Percentiles rank a stretch among this genome's conserved stretches.
Evolutionary conservation across 2,113 vertebrate genomes (phyloP).

Genomic region (Odocoileus hemionus): DNA sequence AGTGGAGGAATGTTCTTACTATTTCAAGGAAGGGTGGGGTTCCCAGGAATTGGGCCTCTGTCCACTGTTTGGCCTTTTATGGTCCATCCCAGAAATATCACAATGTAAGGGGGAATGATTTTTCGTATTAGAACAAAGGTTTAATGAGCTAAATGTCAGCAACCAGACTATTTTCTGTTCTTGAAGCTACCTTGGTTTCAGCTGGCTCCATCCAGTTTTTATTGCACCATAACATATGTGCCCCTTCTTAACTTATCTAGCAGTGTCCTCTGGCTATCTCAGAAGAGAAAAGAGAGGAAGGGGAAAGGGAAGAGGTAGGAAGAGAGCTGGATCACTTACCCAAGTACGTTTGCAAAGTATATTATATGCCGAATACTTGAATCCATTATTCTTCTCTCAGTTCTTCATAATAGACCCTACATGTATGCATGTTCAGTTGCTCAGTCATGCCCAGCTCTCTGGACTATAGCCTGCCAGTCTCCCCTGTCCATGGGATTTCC

Average conservation of each 20-base stretch:
- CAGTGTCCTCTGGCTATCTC: not conserved
- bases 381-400: not conserved
- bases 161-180: not conserved
- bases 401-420: not conserved
- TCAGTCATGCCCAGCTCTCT: not conserved
- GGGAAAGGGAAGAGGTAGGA: fast-evolving
- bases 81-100: not conserved
- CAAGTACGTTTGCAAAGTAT: not conserved
- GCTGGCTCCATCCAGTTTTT: not conserved
- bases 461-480: not conserved
- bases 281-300: not conserved
- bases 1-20: not conserved
- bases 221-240: not conserved
- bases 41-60: not conserved
- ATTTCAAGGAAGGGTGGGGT: not conserved
- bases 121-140: not conserved
- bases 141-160: not conserved
- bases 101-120: not conserved
- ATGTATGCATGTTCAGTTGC: not conserved
- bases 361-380: too few relatives aligned
- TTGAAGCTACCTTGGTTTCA: not conserved
- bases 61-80: not conserved
- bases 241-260: not conserved
- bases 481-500: not conserved
- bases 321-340: too few relatives aligned